Conservation (phyloP, 2,888 invertebrate genomes). For the Clivina fossor region DNA sequence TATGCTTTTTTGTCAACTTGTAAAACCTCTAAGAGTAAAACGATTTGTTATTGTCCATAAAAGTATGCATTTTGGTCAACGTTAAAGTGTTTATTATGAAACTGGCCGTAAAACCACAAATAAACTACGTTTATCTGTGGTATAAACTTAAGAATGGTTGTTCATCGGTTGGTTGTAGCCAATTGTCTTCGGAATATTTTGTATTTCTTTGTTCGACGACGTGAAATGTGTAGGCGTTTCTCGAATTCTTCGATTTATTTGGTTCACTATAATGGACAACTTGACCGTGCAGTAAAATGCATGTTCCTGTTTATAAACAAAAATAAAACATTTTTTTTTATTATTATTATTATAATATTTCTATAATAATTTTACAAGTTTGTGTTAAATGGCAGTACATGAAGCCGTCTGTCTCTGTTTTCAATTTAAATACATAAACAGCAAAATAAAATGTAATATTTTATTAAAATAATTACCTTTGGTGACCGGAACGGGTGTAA, state of each 20-base stretch:
- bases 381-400: no score
- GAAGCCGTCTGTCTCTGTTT: no score
- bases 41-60: no score
- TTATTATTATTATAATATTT: neutral
- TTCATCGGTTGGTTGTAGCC: slow-evolving; percentile 75
- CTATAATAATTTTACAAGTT: no score
- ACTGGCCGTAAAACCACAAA: no score
- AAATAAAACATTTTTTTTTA: slow-evolving; percentile 8
- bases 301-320: slow-evolving; percentile 65
- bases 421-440: slow-evolving; percentile 10
- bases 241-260: slow-evolving; percentile 79
- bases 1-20: no score
- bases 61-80: no score
- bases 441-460: no score
- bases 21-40: no score
- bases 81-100: no score
- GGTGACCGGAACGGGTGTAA: slow-evolving; percentile 75
- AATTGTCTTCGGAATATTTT: slow-evolving; percentile 78
- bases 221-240: slow-evolving; percentile 96
- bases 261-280: slow-evolving; percentile 90
- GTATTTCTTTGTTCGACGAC: slow-evolving; percentile 78
- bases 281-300: slow-evolving; percentile 87
- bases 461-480: slow-evolving; percentile 68
- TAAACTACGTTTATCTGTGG: no score
- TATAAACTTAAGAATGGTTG: slow-evolving; percentile 73